These are phyloP conservation scores for Paramuricea clavata DNA, from an alignment of 92 coral and sea anemone species.

Conservation along the genomic window DNA sequence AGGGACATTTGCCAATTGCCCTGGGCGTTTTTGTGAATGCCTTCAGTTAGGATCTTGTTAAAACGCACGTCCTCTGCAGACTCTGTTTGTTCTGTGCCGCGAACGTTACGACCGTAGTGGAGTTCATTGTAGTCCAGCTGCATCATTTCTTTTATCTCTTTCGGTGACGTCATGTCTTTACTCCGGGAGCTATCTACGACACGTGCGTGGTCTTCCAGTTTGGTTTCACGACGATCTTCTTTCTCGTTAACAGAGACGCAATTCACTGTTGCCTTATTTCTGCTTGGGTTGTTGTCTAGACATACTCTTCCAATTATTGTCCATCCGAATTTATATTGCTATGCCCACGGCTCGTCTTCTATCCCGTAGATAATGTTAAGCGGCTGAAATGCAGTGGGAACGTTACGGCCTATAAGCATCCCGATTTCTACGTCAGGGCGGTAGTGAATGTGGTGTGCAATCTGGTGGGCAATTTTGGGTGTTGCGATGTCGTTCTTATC, in stretches of 20 bases:
- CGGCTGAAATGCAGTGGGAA: constrained; percentile 49
- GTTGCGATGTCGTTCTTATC: constrained; percentile 64
- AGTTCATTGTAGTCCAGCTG: constrained; percentile 40
- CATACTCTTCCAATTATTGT: constrained; percentile 45
- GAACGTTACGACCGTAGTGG: constrained; percentile 24
- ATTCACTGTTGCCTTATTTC: constrained; percentile 33
- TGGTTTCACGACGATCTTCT: not conserved
- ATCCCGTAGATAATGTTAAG: constrained; percentile 27
- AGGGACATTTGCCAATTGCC: constrained; percentile 55
- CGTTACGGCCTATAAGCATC: constrained; percentile 66
- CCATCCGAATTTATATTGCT: constrained; percentile 56
- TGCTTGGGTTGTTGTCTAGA: constrained; percentile 24
- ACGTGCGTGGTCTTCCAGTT: constrained; percentile 16
- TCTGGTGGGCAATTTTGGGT: constrained; percentile 55
- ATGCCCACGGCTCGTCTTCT: constrained; percentile 50
- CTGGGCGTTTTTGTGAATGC: constrained; percentile 32
- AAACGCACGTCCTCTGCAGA: constrained; percentile 30
- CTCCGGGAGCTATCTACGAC: not conserved
- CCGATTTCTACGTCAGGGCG: constrained; percentile 68
- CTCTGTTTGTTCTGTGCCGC: constrained; percentile 40
- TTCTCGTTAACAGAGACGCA: constrained; percentile 15
- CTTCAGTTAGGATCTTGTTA: constrained; percentile 33
- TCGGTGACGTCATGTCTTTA: constrained; percentile 13
- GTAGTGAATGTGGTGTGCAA: constrained; percentile 58
- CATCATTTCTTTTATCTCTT: constrained; percentile 42